phyloP scores from a whole-genome alignment of 53 echinoderm and acorn worm species.

The Arbacia lixula region DNA sequence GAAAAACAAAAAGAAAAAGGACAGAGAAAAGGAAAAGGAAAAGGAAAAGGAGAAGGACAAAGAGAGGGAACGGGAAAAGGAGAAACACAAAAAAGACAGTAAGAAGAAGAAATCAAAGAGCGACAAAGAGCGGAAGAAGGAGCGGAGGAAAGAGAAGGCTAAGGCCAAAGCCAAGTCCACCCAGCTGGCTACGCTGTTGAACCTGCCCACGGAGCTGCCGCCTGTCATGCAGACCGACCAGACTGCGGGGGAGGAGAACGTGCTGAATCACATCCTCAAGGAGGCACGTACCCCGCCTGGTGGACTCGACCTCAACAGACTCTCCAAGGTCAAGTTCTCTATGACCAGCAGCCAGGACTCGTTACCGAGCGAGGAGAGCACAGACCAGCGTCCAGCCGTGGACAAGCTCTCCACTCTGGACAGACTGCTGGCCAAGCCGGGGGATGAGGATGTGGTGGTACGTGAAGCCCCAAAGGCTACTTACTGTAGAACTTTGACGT shows the following conservation, averaged over 20 bases:
- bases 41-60: constrained; percentile 58
- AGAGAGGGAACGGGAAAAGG: constrained; percentile 53
- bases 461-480: constrained; percentile 9
- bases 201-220: constrained; percentile 63
- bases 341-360: constrained; percentile 7
- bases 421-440: constrained; percentile 17
- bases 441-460: neutral
- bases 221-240: constrained; percentile 45
- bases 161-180: constrained; percentile 57
- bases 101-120: constrained; percentile 48
- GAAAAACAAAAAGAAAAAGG: constrained; percentile 77
- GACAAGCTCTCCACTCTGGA: constrained; percentile 29
- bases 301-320: constrained; percentile 18
- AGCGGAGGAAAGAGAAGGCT: constrained; percentile 50
- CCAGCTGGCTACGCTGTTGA: constrained; percentile 66
- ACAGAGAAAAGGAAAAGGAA: constrained; percentile 67
- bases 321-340: constrained; percentile 37
- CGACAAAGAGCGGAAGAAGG: constrained; percentile 49
- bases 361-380: neutral
- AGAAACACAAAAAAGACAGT: constrained; percentile 62
- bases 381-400: neutral
- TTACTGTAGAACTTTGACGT: constrained; percentile 1
- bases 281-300: constrained; percentile 4
- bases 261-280: constrained; percentile 47
- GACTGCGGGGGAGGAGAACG: constrained; percentile 10